Percentiles rank a stretch among this genome's conserved stretches.
phyloP scores from a whole-genome alignment of 2,113 vertebrate species.

The Cisticola juncidis region DNA sequence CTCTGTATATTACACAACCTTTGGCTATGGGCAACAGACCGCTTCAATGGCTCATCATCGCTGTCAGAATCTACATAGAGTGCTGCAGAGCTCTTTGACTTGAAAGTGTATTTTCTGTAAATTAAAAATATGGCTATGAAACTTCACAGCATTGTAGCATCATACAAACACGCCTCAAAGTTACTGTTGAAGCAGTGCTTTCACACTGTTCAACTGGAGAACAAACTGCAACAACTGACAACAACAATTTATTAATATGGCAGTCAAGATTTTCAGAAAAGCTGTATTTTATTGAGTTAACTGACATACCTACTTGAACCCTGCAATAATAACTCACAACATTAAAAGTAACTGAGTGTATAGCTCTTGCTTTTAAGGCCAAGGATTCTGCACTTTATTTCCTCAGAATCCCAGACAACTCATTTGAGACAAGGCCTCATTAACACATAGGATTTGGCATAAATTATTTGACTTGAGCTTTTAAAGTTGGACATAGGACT shows the following conservation, averaged over 20 bases:
- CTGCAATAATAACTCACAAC: background rate
- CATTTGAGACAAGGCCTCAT: background rate
- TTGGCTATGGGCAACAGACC: slow-evolving; percentile 77
- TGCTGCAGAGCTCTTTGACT: slow-evolving; percentile 75
- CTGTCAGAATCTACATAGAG: slow-evolving; percentile 87
- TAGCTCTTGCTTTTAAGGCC: background rate
- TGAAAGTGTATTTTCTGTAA: slow-evolving; percentile 82
- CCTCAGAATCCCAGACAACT: background rate
- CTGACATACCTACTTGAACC: background rate
- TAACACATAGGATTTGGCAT: background rate
- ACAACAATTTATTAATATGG: background rate
- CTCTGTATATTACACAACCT: slow-evolving; percentile 76
- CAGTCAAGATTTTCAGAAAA: background rate
- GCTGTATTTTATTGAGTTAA: background rate
- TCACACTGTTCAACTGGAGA: background rate
- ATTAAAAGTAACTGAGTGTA: background rate
- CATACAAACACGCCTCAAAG: background rate
- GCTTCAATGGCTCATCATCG: slow-evolving; percentile 87
- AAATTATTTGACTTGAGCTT: background rate
- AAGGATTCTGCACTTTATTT: background rate
- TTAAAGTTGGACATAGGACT: background rate
- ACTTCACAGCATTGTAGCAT: background rate
- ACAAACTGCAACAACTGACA: background rate
- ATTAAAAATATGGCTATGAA: background rate
- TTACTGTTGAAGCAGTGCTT: background rate